Percentiles rank a stretch among this genome's conserved stretches.
phyloP scores from a whole-genome alignment of 2,113 vertebrate species.

The Cisticola juncidis region DNA sequence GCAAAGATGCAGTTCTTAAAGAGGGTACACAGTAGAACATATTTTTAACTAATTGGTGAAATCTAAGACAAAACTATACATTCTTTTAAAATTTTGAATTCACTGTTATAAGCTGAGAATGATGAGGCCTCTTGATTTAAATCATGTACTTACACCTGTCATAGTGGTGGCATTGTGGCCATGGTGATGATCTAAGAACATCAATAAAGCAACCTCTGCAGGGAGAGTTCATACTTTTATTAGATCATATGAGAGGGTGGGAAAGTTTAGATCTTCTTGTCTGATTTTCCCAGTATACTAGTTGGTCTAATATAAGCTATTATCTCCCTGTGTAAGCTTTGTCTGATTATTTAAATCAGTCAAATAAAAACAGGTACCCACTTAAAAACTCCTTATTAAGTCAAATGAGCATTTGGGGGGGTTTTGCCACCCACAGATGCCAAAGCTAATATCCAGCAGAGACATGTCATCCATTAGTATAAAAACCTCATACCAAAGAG shows the following conservation, averaged over 20 bases:
- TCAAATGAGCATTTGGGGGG: conserved; percentile 51
- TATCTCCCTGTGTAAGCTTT: conserved; percentile 41
- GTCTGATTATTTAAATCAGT: conserved; percentile 51
- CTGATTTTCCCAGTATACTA: background rate
- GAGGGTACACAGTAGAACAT: background rate
- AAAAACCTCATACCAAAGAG: conserved; percentile 37
- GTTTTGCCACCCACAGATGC: conserved; percentile 49
- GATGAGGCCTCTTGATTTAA: background rate
- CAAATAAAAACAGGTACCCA: conserved; percentile 51
- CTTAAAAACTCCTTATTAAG: conserved; percentile 52
- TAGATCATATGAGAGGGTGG: background rate
- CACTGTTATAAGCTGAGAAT: background rate
- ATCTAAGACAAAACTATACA: background rate
- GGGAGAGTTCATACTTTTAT: background rate
- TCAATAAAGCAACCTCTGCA: background rate
- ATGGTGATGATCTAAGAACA: background rate
- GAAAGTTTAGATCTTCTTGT: conserved; percentile 7
- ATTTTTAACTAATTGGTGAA: background rate
- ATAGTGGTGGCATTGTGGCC: background rate
- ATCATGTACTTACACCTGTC: background rate
- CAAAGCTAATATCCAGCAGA: conserved; percentile 61
- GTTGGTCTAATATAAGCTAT: conserved; percentile 20
- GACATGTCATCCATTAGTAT: conserved; percentile 46
- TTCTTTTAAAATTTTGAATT: background rate
- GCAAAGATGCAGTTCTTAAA: background rate